Percentiles rank a stretch among this genome's conserved stretches.
Evolutionary conservation across 2,888 invertebrate genomes (phyloP).

Genomic region (Coecobrya sp.): DNA sequence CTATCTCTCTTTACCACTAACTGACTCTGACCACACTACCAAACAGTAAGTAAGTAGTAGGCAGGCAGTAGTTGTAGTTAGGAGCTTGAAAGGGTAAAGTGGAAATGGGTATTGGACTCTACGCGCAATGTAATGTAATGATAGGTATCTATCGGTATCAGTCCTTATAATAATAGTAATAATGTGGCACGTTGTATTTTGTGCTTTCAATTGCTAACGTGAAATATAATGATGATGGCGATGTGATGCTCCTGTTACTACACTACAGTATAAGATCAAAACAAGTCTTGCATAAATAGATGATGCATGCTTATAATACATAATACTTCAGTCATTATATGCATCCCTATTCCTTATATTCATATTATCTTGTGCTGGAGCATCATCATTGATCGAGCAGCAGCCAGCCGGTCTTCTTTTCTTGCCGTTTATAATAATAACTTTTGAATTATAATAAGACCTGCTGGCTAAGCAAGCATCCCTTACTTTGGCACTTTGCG

Average conservation of each 20-base stretch:
- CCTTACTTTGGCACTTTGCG: slow-evolving; percentile 68
- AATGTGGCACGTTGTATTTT: slow-evolving; percentile 58
- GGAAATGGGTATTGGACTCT: slow-evolving; percentile 53
- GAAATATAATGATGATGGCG: slow-evolving; percentile 44
- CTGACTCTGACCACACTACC: slow-evolving; percentile 26
- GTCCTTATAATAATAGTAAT: slow-evolving; percentile 64
- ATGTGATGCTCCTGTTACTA: slow-evolving; percentile 43
- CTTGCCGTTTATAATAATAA: slow-evolving; percentile 61
- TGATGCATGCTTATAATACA: background rate
- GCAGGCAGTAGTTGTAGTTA: background rate
- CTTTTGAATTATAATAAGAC: slow-evolving; percentile 36
- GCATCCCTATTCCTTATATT: background rate
- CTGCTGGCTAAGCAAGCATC: slow-evolving; percentile 42
- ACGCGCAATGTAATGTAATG: slow-evolving; percentile 61
- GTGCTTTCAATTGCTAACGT: slow-evolving; percentile 37
- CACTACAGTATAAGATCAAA: slow-evolving; percentile 14
- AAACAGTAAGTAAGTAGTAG: slow-evolving; percentile 53
- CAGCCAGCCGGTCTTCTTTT: slow-evolving; percentile 71
- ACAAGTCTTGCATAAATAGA: background rate
- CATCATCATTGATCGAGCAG: slow-evolving; percentile 43
- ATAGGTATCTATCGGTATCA: slow-evolving; percentile 71
- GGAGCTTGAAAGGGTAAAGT: slow-evolving; percentile 56
- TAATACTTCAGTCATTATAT: background rate
- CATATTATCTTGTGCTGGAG: background rate
- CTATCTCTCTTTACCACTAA: slow-evolving; percentile 60